A percentile compares a stretch with the other conserved stretches of the same genome.
phyloP scores from a whole-genome alignment of 2,113 vertebrate species.

The Lontra canadensis region DNA sequence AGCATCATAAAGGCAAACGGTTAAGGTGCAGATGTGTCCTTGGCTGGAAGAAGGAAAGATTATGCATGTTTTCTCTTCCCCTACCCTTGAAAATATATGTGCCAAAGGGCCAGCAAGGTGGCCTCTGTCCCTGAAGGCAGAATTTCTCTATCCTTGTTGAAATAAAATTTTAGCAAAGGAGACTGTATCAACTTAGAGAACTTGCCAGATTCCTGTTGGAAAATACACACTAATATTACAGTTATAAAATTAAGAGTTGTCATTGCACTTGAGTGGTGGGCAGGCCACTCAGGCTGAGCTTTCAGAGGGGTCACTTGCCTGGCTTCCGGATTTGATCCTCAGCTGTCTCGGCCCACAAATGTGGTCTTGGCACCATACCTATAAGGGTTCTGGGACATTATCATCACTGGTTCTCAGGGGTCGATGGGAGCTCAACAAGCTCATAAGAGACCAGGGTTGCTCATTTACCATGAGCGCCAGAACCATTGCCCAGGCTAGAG shows the following conservation, averaged over 20 bases:
- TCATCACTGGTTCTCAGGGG: neutral
- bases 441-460: neutral
- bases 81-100: neutral
- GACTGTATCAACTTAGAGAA: neutral
- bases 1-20: neutral
- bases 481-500: neutral
- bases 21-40: neutral
- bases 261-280: neutral
- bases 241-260: neutral
- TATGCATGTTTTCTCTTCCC: neutral
- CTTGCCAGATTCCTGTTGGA: neutral
- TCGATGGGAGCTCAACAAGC: neutral
- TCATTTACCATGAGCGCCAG: neutral
- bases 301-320: neutral
- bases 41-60: neutral
- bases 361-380: neutral
- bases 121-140: neutral
- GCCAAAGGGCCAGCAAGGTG: neutral
- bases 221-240: neutral
- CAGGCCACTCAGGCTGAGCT: neutral
- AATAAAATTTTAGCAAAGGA: neutral
- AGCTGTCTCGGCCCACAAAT: neutral
- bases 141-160: neutral
- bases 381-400: neutral
- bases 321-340: neutral